phyloP scores from a whole-genome alignment of 2,888 invertebrate genomes.

The Asteroscopus sphinx region DNA sequence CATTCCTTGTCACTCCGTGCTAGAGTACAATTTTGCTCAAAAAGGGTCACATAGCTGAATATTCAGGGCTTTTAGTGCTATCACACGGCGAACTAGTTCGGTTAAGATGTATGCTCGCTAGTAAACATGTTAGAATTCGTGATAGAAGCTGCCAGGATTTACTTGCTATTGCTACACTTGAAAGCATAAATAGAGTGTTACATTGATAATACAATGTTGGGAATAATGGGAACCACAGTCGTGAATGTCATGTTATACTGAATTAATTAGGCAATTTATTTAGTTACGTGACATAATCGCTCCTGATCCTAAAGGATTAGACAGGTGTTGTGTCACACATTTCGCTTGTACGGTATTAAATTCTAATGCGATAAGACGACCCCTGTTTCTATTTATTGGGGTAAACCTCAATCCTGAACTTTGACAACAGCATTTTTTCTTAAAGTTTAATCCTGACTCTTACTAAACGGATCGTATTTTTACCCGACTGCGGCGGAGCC shows the following conservation, averaged over 20 bases:
- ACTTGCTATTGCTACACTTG: constrained; percentile 13
- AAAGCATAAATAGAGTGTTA: constrained; percentile 30
- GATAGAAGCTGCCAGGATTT: constrained; percentile 18
- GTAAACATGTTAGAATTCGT: constrained; percentile 30
- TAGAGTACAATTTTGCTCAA: constrained; percentile 66
- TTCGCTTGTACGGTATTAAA: constrained; percentile 34
- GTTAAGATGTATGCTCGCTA: constrained; percentile 64
- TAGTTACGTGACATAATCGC: constrained; percentile 41
- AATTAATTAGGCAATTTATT: constrained; percentile 54
- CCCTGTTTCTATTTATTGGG: constrained; percentile 27
- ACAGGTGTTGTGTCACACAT: constrained; percentile 43
- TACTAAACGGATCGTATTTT: background rate
- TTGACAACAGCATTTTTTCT: background rate
- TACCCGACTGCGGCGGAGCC: no score
- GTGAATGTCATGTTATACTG: constrained; percentile 47
- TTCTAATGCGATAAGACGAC: constrained; percentile 28
- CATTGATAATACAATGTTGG: constrained; percentile 33
- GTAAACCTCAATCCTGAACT: constrained; percentile 3
- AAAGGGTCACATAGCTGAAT: constrained; percentile 41
- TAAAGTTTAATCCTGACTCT: background rate
- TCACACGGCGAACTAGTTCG: constrained; percentile 66
- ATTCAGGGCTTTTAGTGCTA: constrained; percentile 61
- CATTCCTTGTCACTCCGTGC: constrained; percentile 64
- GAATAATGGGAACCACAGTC: constrained; percentile 39
- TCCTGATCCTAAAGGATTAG: constrained; percentile 39